phyloP scores from a whole-genome alignment of 2,797 vertebrate species.

The Chelmon rostratus region DNA sequence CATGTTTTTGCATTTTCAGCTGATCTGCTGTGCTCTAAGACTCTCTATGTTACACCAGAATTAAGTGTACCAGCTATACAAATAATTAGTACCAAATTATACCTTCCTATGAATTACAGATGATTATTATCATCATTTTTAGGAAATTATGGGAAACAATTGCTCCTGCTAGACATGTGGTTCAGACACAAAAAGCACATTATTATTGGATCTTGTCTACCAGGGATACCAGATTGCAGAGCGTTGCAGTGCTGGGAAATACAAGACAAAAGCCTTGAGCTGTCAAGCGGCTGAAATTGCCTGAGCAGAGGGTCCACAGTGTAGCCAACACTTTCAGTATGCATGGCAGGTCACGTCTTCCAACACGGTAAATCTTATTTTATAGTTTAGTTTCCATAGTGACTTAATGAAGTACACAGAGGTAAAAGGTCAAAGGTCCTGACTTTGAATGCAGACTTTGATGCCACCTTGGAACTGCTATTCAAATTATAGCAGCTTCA shows the following conservation, averaged over 20 bases:
- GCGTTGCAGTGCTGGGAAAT: conserved; percentile 12
- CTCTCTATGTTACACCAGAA: neutral
- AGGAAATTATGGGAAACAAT: neutral
- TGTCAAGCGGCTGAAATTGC: conserved; percentile 44
- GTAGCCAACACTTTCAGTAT: conserved; percentile 31
- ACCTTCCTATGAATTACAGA: neutral
- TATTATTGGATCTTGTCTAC: conserved; percentile 1
- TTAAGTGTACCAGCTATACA: neutral
- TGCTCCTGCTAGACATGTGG: neutral
- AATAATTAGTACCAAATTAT: neutral
- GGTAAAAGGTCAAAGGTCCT: conserved; percentile 47
- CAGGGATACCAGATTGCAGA: neutral
- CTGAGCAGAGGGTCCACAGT: conserved; percentile 26
- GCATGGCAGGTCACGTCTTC: conserved; percentile 47
- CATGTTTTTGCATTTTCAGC: neutral
- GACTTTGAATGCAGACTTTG: conserved; percentile 52
- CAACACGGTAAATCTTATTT: conserved; percentile 41
- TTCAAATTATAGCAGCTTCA: conserved; percentile 65
- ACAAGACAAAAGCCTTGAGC: conserved; percentile 36
- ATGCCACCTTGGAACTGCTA: conserved; percentile 35
- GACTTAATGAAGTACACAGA: conserved; percentile 60
- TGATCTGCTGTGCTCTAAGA: conserved; percentile 2
- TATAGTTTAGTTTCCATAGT: conserved; percentile 34
- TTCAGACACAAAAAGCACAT: neutral
- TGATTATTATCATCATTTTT: neutral